A percentile compares a stretch with the other conserved stretches of the same genome.
These are phyloP conservation scores for Myoxocephalus aenaeus DNA, from an alignment of 2,797 vertebrate genomes.

Conservation along the genomic window DNA sequence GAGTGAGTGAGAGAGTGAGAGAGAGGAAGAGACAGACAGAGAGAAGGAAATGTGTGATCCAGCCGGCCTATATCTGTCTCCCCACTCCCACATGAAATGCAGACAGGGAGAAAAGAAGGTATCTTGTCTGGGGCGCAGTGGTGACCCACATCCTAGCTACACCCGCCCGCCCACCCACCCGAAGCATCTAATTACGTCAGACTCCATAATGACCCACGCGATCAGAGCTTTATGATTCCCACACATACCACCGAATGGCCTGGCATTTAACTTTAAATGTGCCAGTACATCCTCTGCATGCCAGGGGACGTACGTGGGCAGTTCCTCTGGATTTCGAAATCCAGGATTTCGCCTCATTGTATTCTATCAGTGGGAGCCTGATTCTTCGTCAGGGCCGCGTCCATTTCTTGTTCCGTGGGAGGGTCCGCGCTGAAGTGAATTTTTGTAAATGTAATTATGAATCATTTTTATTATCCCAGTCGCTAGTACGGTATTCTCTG, in stretches of 20 bases:
- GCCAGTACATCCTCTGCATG: not conserved
- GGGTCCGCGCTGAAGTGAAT: not conserved
- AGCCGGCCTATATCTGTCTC: conserved; percentile 47
- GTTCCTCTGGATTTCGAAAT: conserved; percentile 62
- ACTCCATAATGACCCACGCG: conserved; percentile 57
- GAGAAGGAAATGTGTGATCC: conserved; percentile 17
- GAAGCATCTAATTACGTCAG: conserved; percentile 73
- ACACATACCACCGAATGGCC: not conserved
- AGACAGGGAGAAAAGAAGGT: conserved; percentile 40
- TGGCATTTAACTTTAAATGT: conserved; percentile 9
- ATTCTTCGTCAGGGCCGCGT: conserved; percentile 44
- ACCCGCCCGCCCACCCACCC: conserved; percentile 56
- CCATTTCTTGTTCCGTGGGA: conserved; percentile 42
- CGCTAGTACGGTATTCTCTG: rapidly evolving
- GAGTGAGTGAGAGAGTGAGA: not conserved
- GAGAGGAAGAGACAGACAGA: not conserved
- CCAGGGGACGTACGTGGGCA: conserved; percentile 20
- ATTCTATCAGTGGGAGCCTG: conserved; percentile 65
- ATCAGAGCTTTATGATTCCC: not conserved
- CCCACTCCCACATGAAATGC: conserved; percentile 43
- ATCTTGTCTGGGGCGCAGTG: conserved; percentile 66
- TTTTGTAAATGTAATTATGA: not conserved
- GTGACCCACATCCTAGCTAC: conserved; percentile 76
- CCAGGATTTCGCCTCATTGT: conserved; percentile 66
- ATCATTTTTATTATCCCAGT: rapidly evolving